Evolutionary conservation across 2,113 vertebrate genomes (phyloP).

Genomic region (Pseudorasbora parva): DNA sequence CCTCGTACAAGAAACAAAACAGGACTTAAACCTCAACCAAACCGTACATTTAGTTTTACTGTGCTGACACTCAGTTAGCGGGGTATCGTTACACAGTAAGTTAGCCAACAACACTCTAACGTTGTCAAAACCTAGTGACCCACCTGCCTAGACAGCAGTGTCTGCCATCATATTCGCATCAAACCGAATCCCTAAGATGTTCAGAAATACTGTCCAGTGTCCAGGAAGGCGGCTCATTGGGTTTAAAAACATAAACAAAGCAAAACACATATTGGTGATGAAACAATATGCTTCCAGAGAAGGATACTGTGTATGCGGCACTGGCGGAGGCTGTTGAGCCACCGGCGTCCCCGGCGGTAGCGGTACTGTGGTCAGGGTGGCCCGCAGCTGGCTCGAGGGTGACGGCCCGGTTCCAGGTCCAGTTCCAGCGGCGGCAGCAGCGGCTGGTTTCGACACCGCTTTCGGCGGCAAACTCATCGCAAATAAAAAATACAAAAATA

Average conservation of each 20-base stretch:
- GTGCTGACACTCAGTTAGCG: neutral
- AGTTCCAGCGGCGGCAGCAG: slow-evolving; percentile 84
- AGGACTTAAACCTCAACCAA: neutral
- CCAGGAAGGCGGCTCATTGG: neutral
- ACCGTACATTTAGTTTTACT: neutral
- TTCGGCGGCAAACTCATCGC: slow-evolving; percentile 95
- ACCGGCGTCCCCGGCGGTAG: slow-evolving; percentile 72
- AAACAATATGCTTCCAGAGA: slow-evolving; percentile 53
- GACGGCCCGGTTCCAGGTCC: slow-evolving; percentile 85
- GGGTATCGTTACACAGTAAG: too few species aligned
- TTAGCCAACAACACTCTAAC: neutral
- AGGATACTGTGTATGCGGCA: slow-evolving; percentile 91
- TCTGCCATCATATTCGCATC: neutral
- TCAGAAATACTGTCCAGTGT: neutral
- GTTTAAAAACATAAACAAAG: neutral
- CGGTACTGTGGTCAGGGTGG: slow-evolving; percentile 75
- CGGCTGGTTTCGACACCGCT: slow-evolving; percentile 88
- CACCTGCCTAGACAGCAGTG: neutral
- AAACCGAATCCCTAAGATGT: neutral
- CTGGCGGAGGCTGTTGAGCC: slow-evolving; percentile 80
- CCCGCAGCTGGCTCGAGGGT: slow-evolving; percentile 77
- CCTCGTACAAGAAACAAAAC: neutral
- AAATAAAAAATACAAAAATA: slow-evolving; percentile 66
- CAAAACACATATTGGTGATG: neutral
- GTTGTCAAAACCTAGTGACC: slow-evolving; percentile 1